Base-by-base conservation (phyloP, 2,888 invertebrate species). In the Xylocampa areola region DNA sequence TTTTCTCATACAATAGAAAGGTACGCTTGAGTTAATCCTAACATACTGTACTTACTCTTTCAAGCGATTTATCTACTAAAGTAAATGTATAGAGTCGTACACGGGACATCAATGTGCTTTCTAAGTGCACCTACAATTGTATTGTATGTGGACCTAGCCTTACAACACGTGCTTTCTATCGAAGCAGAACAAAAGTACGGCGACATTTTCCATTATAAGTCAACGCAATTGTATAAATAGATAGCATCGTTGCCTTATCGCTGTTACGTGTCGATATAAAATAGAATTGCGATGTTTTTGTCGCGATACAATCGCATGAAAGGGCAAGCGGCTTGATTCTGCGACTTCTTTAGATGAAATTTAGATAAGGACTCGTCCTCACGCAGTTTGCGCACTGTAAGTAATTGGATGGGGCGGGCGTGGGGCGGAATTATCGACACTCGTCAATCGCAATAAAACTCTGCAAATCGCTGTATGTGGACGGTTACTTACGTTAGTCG, bases 401-500 rank as follows among this genome's bases (percentile, higher is more conserved):
- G 92, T 93, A 93, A 92, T 92, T 93, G 93, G 89, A 88, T 84
- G 80, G 86, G 86, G 87, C 81, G 80, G 76, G 76, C 78, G 77
- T 79, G 74, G 84, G 86, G 82, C 66, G 73, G 67, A 70, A 79
- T 82, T 92, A 92, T 91, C 91, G 86, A 78, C 76, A 76, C 74
- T 84, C 86, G 82, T 89, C 88, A 86, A 92, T 92, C 89, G 90
- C 82, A 90, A 91, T 92, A 91, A 92, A 91, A 90, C 83, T 87
- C 85, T 79, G 87, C 89, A 75, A 75, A 73, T 75, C 76, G 76
- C 43, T 45, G 54, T 47, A 65, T 74, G 74, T 68, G 68, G 50
- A 73, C 23, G 43, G 48, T 44, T 45, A 44, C 50, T 63, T 72
- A 45, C 44, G 43, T 32, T 49, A 78, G 78, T 16, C 39, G 71